Conservation (phyloP, 2,888 invertebrate species). For the Stomorhina lunata region DNA sequence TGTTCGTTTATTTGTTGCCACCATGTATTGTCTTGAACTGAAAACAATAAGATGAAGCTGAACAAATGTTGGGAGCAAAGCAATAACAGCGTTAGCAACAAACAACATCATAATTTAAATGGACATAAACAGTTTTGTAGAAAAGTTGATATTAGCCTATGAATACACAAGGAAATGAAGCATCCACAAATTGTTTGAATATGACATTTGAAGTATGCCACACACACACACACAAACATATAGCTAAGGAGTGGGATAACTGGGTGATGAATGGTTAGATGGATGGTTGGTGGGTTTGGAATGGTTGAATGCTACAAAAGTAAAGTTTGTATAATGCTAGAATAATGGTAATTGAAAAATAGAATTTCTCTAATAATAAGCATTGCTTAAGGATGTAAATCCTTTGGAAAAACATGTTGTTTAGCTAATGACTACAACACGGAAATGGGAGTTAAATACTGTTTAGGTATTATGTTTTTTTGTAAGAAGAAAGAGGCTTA, state of each 20-base stretch:
- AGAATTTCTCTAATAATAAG: constrained; percentile 44
- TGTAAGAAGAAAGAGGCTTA: neutral
- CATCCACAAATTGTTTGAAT: neutral
- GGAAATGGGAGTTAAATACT: neutral
- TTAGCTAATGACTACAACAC: constrained; percentile 52
- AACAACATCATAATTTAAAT: constrained; percentile 57
- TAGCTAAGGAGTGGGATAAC: neutral
- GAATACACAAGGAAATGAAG: neutral
- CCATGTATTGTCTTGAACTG: constrained; percentile 53
- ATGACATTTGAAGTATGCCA: neutral
- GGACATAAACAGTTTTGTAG: constrained; percentile 55
- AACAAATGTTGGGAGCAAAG: constrained; percentile 12
- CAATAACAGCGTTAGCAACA: neutral
- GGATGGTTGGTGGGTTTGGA: neutral
- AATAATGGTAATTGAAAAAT: constrained; percentile 64
- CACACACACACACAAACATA: neutral
- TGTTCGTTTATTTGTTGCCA: constrained; percentile 33
- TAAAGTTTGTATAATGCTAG: constrained; percentile 29
- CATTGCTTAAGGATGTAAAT: constrained; percentile 56
- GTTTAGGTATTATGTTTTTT: neutral
- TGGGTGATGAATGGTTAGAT: neutral
- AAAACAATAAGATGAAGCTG: constrained; percentile 26
- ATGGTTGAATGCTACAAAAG: neutral
- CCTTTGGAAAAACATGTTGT: constrained; percentile 57
- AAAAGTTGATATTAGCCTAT: constrained; percentile 20